phyloP scores from a whole-genome alignment of 2,888 invertebrate genomes.

The Dasypolia templi region DNA sequence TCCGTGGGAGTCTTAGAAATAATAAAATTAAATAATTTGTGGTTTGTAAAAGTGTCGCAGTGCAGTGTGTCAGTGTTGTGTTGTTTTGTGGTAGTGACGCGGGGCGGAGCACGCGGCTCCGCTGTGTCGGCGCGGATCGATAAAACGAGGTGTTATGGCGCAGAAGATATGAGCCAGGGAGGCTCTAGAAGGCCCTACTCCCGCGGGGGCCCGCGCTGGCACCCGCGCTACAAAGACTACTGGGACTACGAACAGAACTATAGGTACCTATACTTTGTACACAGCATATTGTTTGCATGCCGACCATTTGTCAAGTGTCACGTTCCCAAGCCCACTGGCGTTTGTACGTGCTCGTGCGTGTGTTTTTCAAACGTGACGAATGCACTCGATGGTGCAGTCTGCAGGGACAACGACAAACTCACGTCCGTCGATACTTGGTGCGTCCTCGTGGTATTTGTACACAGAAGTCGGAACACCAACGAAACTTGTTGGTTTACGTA shows the following conservation, averaged over 20 bases:
- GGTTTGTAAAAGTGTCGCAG: conserved; percentile 76
- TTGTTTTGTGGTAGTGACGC: conserved; percentile 62
- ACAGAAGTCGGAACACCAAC: neutral
- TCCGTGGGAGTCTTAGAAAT: conserved; percentile 72
- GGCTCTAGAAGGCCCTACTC: conserved; percentile 87
- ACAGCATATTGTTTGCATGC: conserved; percentile 33
- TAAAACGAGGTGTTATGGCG: conserved; percentile 80
- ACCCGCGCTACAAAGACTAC: conserved; percentile 89
- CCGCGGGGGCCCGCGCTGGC: conserved; percentile 88
- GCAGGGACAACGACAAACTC: neutral
- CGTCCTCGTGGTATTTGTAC: conserved; percentile 16
- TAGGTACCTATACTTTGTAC: conserved; percentile 72
- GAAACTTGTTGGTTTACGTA: conserved; percentile 34
- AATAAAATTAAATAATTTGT: conserved; percentile 61
- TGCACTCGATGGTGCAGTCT: conserved; percentile 8
- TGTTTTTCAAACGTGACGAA: conserved; percentile 39
- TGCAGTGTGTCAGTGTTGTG: conserved; percentile 75
- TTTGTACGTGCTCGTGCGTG: conserved; percentile 14
- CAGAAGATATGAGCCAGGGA: conserved; percentile 86
- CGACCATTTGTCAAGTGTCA: conserved; percentile 33
- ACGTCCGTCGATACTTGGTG: neutral
- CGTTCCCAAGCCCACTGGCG: conserved; percentile 14
- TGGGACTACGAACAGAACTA: conserved; percentile 89
- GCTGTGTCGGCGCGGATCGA: conserved; percentile 82
- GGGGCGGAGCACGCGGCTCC: conserved; percentile 68